Evolutionary conservation across 2,888 invertebrate genomes (phyloP).

Genomic region (Blastobasis adustella): DNA sequence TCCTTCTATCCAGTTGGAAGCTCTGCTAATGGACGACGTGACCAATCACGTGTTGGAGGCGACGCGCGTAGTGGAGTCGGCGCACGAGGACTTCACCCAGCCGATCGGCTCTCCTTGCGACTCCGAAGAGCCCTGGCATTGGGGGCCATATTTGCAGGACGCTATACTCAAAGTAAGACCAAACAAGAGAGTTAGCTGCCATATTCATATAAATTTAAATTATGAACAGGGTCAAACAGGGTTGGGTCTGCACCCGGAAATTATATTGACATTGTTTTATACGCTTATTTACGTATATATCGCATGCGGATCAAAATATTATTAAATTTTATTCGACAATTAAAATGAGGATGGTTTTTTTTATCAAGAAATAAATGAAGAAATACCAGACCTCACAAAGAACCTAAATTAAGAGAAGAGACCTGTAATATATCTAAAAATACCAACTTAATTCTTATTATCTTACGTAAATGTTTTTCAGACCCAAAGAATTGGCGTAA

Average conservation of each 20-base stretch:
- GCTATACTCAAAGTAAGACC: conserved; percentile 43
- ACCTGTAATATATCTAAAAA: no score
- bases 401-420: no score
- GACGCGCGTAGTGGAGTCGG: conserved; percentile 16
- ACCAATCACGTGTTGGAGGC: conserved; percentile 51
- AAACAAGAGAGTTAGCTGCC: neutral
- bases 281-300: no score
- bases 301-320: no score
- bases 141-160: conserved; percentile 44
- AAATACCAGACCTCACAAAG: no score
- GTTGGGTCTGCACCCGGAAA: no score
- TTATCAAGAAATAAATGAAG: no score
- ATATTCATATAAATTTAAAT: conserved; percentile 9
- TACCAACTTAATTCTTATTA: neutral
- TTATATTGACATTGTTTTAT: no score
- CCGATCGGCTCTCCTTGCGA: conserved; percentile 26
- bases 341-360: no score
- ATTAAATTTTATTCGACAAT: no score
- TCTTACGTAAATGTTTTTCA: conserved; percentile 29
- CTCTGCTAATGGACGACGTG: conserved; percentile 55
- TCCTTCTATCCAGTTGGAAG: conserved; percentile 36
- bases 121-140: conserved; percentile 38
- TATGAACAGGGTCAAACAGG: no score
- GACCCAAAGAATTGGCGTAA: conserved; percentile 79
- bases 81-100: no score